Conservation (phyloP, 2,113 vertebrate species). For the Phylloscopus trochilus region DNA sequence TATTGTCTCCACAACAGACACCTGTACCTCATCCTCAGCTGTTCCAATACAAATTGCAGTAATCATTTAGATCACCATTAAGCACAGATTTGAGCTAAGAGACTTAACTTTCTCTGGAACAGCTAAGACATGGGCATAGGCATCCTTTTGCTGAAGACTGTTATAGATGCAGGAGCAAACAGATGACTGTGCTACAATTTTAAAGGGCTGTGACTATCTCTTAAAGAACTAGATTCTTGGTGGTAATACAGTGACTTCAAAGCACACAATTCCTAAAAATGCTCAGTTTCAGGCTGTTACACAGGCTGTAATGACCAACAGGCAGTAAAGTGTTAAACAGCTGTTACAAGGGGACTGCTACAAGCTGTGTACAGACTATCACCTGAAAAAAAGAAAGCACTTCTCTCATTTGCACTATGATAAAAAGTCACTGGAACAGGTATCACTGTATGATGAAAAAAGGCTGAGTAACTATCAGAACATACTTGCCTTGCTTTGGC, state of each 20-base stretch:
- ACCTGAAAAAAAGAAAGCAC: neutral
- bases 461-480: neutral
- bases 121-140: neutral
- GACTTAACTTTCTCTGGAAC: neutral
- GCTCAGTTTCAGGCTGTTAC: neutral
- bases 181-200: neutral
- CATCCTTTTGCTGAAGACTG: neutral
- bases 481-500: neutral
- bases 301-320: neutral
- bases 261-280: neutral
- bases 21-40: neutral
- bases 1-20: neutral
- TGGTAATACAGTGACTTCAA: neutral
- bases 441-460: neutral
- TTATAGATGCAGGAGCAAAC: neutral
- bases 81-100: neutral
- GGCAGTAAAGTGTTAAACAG: neutral
- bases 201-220: neutral
- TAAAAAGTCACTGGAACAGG: neutral
- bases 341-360: neutral
- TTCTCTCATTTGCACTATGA: neutral
- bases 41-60: neutral
- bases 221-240: neutral
- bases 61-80: neutral
- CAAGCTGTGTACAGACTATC: neutral